Base-by-base conservation (phyloP, 2,113 vertebrate species). In the Nannobrachium achirus region DNA sequence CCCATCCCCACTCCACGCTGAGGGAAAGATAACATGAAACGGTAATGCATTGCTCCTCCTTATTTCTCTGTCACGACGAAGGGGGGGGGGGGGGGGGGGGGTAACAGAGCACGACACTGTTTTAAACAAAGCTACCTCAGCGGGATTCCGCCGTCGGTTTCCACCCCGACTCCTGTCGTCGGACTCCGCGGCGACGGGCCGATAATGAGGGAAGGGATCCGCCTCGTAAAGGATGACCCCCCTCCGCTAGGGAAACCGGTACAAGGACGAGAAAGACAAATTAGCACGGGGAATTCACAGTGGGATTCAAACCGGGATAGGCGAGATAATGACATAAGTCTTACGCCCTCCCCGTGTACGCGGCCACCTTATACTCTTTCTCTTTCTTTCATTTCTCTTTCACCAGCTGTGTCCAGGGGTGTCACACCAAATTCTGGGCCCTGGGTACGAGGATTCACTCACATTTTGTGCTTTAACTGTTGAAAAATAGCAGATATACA, bases 211-310 rank as follows among this genome's bases (percentile, higher is more conserved):
- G 61, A 62, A 44, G 51, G 45, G 56, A 19, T 64, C 25, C 76
- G 73, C 8, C n/a, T n/a, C 1, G 55, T 78, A 73, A 74, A 42
- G 20, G 62, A 73, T 68, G 67, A 73, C 77, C 82, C 76, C 81
- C 77, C 16, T 8, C 71, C 44, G 69, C 61, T 77, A 71, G 74
- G 71, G 58, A 76, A 84, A 84, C 71, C 71, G 64, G 72, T n/a
- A 68, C 68, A 83, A 86, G 75, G 81, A 82, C 78, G 76, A 75
- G n/a, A 53, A 61, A 73, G 77, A 85, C 77, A 63, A 83, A 74
- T 80, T 76, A 80, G 62, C 62, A 57, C 8, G 40, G 60, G 73
- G 74, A 80, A 78, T 59, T 72, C 69, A 64, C 78, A 74, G 85
- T 56, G 49, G 81, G 78, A 65, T 42, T 33, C 67, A 1, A 19